Evolutionary conservation across 2,113 vertebrate genomes (phyloP).

Genomic region (Riparia riparia): DNA sequence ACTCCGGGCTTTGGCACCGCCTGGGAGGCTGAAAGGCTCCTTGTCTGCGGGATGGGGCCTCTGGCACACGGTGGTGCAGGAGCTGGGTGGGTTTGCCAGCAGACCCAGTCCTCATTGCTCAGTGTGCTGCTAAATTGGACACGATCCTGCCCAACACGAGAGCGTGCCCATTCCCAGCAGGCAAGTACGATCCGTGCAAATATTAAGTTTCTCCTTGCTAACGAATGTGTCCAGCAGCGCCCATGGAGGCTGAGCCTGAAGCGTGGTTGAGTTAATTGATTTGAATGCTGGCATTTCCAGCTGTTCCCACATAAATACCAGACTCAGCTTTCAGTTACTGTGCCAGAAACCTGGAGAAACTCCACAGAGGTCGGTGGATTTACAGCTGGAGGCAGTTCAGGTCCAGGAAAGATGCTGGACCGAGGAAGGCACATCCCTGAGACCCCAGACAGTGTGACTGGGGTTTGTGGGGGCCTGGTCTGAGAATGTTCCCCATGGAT

Average conservation of each 20-base stretch:
- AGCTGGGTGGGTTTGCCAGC: neutral
- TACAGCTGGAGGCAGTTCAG: neutral
- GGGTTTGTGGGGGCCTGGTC: neutral
- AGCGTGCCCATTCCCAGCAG: neutral
- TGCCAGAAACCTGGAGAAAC: slow-evolving; percentile 55
- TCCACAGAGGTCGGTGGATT: neutral
- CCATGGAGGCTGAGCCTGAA: neutral
- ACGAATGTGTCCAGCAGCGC: neutral
- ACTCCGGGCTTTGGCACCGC: neutral
- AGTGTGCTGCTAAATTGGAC: neutral
- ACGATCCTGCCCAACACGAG: neutral
- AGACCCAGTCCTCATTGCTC: neutral
- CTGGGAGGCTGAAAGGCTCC: neutral
- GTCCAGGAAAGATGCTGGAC: neutral
- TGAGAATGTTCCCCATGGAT: neutral
- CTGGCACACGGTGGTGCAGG: neutral
- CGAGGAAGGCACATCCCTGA: neutral
- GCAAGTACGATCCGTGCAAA: neutral
- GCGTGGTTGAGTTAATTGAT: neutral
- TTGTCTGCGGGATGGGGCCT: neutral
- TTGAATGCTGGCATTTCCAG: neutral
- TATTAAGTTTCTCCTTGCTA: neutral
- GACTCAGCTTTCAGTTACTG: neutral
- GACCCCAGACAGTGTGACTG: neutral
- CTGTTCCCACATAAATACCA: neutral